These are phyloP conservation scores for Lanius collurio DNA, from an alignment of 2,113 vertebrate species.

Conservation along the genomic window DNA sequence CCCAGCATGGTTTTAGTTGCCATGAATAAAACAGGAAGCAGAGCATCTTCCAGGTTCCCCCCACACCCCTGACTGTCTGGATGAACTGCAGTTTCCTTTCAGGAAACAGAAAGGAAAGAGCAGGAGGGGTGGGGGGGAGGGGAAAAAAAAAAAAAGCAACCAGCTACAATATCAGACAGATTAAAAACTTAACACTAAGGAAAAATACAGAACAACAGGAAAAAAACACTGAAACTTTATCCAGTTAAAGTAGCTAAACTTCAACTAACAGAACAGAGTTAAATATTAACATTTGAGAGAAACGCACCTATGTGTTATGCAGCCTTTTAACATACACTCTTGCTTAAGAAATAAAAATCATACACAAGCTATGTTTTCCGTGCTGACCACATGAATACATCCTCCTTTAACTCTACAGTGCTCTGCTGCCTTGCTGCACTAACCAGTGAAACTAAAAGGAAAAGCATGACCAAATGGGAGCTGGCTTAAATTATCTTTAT, in stretches of 20 bases:
- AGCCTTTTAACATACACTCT: background rate
- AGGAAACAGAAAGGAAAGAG: constrained; percentile 6
- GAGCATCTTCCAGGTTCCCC: background rate
- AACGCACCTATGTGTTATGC: background rate
- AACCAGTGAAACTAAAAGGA: background rate
- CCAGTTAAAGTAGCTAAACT: background rate
- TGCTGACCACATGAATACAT: background rate
- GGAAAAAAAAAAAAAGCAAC: background rate
- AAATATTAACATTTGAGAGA: constrained; percentile 26
- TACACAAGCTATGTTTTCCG: background rate
- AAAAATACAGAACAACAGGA: background rate
- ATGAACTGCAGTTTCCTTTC: constrained; percentile 41
- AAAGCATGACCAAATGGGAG: background rate
- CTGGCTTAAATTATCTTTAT: background rate
- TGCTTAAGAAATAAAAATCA: background rate
- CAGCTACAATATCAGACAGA: background rate
- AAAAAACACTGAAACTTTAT: background rate
- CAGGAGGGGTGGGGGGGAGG: fast-evolving
- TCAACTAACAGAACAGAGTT: background rate
- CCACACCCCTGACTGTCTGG: background rate
- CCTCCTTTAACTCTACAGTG: background rate
- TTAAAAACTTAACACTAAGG: background rate
- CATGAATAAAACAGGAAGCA: constrained; percentile 34
- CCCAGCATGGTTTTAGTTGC: background rate
- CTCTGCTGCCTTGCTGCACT: background rate